Evolutionary conservation across 1,140 invertebrate genomes (phyloP), one percentile per base, ranked within the genome.

Genomic region (Bombus waltoni): DNA sequence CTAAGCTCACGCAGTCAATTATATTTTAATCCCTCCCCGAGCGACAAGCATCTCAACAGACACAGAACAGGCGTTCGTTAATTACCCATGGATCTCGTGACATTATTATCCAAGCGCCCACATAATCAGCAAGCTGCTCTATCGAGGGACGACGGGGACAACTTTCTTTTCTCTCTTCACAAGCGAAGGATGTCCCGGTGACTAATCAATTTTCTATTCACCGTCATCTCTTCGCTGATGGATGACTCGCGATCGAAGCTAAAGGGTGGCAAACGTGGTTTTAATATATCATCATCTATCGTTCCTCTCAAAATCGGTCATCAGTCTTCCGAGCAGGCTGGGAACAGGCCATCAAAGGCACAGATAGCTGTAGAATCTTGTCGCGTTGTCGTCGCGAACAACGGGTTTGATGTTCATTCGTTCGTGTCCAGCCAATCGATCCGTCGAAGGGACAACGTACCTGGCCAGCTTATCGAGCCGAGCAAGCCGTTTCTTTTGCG

Each of bases 271-370:
- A 13, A 25, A 11, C 1, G 35, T 35, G 28, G 66, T 88, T 90
- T 90, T 90, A 90, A 90, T 90, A 90, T 90, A 90, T 90, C 89
- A 90, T 88, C 89, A 90, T 72, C 83, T 83, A 81, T 90, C 89
- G 80, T 40, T 9, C 32, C 71, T 53, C 70, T 57, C 47, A 59
- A 62, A 71, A 59, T 40, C 79, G 57, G 71, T 42, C 82, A 88
- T 88, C 89, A 77, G 82, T 90, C 83, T 90, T 85, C 81, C 76
- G 42, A 68, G 40, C 38, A 47, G 28, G 81, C 40, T 66, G 68
- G 62, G 70, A 57, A 53, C 70, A 40, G 42, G 28, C 47, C 35
- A 8, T 38, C 22, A 73, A 59, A 38, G 68, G n/a, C 25, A 42
- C 15, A 22, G 38, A 62, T 80, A 89, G 81, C 65, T 75, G 81